Conservation (phyloP, 2,797 vertebrate species). For the Tarsius wallacei region DNA sequence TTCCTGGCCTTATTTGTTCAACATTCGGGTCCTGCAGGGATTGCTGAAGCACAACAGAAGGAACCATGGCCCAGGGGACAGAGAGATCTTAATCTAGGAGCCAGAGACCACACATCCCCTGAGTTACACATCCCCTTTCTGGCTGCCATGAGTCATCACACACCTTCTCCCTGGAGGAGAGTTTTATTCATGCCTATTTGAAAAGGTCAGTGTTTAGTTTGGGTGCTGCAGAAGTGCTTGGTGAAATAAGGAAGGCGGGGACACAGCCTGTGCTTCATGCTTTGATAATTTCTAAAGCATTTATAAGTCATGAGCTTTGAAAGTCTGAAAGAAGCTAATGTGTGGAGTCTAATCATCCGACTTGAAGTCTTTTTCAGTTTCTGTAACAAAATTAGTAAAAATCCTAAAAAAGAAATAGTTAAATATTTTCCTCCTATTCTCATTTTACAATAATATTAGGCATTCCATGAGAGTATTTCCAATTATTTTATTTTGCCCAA, state of each 20-base stretch:
- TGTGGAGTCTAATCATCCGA: not conserved
- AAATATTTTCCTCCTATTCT: not conserved
- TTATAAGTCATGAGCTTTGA: not conserved
- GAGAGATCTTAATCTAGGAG: not conserved
- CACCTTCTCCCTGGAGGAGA: not conserved
- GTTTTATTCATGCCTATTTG: not conserved
- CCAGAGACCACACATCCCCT: not conserved
- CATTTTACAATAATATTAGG: not conserved
- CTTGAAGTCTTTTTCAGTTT: not conserved
- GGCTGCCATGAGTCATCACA: not conserved
- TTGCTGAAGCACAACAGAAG: not conserved
- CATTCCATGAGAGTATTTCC: not conserved
- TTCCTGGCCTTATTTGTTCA: not conserved
- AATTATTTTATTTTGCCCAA: constrained; percentile 8
- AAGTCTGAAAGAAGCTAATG: not conserved
- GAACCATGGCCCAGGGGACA: not conserved
- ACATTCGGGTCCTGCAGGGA: not conserved
- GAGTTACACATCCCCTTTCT: not conserved
- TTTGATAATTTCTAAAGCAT: not conserved
- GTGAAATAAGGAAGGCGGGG: not conserved
- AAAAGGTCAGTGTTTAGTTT: not conserved
- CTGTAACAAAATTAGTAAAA: not conserved
- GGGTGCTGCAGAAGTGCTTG: not conserved
- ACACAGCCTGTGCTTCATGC: not conserved
- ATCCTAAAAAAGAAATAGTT: not conserved